Base-by-base conservation (phyloP, 2,888 invertebrate species). In the Eulithis testata region DNA sequence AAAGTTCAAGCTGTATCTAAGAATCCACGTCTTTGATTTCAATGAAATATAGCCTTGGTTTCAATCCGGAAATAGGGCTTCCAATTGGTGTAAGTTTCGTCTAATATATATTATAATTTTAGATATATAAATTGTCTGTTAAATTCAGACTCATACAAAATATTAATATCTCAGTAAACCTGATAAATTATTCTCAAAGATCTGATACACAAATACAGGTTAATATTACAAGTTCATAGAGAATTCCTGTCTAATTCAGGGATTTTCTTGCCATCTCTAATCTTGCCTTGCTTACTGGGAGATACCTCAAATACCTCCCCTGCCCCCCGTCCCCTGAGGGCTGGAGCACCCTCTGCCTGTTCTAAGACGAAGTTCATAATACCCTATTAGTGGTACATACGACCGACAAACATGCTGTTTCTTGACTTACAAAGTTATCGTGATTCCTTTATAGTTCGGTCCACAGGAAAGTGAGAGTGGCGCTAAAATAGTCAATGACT, bases 201-300 rank as follows among this genome's bases (percentile, higher is more conserved):
- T 21, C 21, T 21, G 21, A 63, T 50, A 80, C 82, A 84, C 82
- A 83, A 8, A 49, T 80, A 79, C 78, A 82, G 81, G 83, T 86
- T 89, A 87, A 89, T 87, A 87, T 88, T 87, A 85, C 82, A 88
- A 90, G 83, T 88, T 91, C 89, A 90, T 90, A 89, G 89, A 86
- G 91, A 89, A 92, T 91, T 90, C 87, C 90, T 90, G 89, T 90
- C 90, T 91, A 91, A 91, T 91, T 91, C 89, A 82, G 81, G 85
- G 91, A 88, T 92, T 93, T 91, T 90, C 92, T 86, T 90, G 90
- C 87, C 92, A 91, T 91, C 90, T 89, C 86, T 91, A 91, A 91
- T 91, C 91, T 90, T 88, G 84, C 84, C 81, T 81, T 84, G 78
- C 84, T 82, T 81, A 81, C 83, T 80, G 76, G 76, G 79, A 87